Evolutionary conservation across 2,113 vertebrate genomes (phyloP), one percentile per base, ranked within the genome.

Genomic region (Nettapus auritus): DNA sequence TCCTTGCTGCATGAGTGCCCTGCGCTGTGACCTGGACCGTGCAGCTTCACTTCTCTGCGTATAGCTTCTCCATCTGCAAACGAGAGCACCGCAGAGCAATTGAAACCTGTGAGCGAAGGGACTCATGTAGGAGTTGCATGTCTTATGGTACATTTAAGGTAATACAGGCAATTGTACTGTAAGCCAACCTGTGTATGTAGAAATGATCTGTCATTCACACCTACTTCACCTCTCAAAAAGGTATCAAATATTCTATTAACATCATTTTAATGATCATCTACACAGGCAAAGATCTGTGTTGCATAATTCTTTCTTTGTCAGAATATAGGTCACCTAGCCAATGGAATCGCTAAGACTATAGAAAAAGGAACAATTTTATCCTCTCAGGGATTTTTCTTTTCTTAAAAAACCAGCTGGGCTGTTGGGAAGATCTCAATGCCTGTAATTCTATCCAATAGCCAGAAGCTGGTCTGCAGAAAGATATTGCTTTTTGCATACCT

Each of bases 381-480:
- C 46, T 79, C 57, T 75, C 9, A 21, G 40, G 36, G 26, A 73
- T 93, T 80, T 20, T 14, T 82, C 79, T 84, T 73, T 82, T 42
- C 10, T 42, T 52, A 57, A 78, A 79, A 71, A 71, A 84, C 16
- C n/a, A 73, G 17, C 36, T 93, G 33, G 71, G 40, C 80, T 74
- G 36, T 48, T 89, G 74, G 34, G 67, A 97, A 76, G 63, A 91
- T 94, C 89, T 75, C 80, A 52, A 23, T 69, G 19, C 89, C 69
- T 95, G 42, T 91, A 90, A 95, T 93, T 96, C 76, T 96, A 91
- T 91, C 93, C 67, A 70, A 18, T 48, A 96, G 75, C 81, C 67
- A 90, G 91, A 97, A 97, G 81, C 91, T 94, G 75, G 42, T 88
- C 63, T 38, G 34, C 18, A 59, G 71, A 78, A 91, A 85, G 19